phyloP scores from a whole-genome alignment of 2,113 vertebrate species.

The Dasyornis broadbenti region DNA sequence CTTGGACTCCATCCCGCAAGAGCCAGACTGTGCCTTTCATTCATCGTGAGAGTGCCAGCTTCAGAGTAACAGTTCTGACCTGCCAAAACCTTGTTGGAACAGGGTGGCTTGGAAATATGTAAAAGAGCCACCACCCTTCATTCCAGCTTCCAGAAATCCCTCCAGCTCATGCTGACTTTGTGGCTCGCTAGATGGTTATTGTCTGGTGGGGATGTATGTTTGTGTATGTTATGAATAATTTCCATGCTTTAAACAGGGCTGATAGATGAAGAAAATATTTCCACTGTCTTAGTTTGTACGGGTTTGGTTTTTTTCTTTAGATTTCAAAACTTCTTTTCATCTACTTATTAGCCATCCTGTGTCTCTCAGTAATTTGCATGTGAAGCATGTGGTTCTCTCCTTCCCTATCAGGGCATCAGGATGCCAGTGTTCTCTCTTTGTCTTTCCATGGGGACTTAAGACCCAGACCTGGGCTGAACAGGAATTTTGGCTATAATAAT shows the following conservation, averaged over 20 bases:
- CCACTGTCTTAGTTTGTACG: background rate
- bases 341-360: background rate
- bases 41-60: constrained; percentile 4
- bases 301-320: background rate
- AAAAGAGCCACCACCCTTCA: background rate
- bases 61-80: background rate
- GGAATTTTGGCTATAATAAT: background rate
- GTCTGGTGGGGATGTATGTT: background rate
- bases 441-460: background rate
- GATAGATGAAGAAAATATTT: background rate
- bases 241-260: background rate
- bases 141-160: background rate
- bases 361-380: background rate
- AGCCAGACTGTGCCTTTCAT: background rate
- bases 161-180: background rate
- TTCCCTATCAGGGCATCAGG: background rate
- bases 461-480: background rate
- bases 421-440: background rate
- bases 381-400: background rate
- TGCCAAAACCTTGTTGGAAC: constrained; percentile 35
- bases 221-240: background rate
- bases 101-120: background rate
- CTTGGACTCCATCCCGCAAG: constrained; percentile 17
- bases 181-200: background rate
- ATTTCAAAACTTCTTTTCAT: background rate